phyloP scores from a whole-genome alignment of 2,888 invertebrate genomes.

The Stramonita haemastoma region DNA sequence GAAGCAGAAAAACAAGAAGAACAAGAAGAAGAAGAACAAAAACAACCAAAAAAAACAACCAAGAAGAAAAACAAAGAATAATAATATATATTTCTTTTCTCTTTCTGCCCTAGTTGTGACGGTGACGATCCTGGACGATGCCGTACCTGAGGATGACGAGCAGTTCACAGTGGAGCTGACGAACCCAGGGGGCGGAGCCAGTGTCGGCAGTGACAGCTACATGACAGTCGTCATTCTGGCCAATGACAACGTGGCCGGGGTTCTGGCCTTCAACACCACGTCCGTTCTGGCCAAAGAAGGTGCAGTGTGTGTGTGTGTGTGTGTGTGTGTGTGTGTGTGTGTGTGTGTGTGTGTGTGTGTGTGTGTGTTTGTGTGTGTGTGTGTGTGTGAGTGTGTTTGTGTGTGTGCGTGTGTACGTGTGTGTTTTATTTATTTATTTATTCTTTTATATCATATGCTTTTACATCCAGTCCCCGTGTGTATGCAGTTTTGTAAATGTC shows the following conservation, averaged over 20 bases:
- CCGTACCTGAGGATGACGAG: slow-evolving; percentile 70
- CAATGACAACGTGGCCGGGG: slow-evolving; percentile 76
- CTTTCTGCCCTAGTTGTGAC: slow-evolving; percentile 64
- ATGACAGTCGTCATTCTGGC: slow-evolving; percentile 71
- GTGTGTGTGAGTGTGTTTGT: no score
- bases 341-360: not conserved
- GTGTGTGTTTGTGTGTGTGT: no score
- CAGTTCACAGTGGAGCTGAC: slow-evolving; percentile 65
- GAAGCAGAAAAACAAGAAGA: no score
- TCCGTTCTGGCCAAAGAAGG: slow-evolving; percentile 72
- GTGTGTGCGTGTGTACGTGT: no score
- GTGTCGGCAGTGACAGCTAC: slow-evolving; percentile 54
- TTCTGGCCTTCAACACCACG: slow-evolving; percentile 66
- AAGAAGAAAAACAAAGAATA: no score
- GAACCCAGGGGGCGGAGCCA: slow-evolving; percentile 71
- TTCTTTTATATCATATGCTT: no score
- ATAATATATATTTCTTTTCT: no score
- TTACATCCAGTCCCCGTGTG: no score
- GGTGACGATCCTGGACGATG: slow-evolving; percentile 73
- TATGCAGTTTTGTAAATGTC: no score
- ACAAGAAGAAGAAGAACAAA: no score
- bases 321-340: slow-evolving; percentile 13
- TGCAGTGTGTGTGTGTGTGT: slow-evolving; percentile 42
- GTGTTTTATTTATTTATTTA: no score
- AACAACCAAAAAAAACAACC: no score